Evolutionary conservation across 2,888 invertebrate genomes (phyloP), one percentile per base, ranked within the genome.

Genomic region (Pycnomerus fuliginosus): DNA sequence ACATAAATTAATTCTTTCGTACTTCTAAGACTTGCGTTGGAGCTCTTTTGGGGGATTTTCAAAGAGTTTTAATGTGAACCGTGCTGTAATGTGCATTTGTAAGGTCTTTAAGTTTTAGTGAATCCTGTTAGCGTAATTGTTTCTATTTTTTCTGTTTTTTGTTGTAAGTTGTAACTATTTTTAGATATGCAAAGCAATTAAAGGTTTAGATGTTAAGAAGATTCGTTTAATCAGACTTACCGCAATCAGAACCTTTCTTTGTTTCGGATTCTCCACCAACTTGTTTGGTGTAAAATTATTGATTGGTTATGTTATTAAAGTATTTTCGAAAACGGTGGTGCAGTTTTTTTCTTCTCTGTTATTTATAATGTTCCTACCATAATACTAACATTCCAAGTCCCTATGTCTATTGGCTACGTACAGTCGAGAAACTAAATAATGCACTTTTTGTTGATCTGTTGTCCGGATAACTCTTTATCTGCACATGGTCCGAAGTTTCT

Each of bases 281-380:
- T 37, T 41, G 24, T 16, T 29, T 55, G 54, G 45, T 45, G 40
- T 36, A 45, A 33, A 40, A 50, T 50, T 52, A 58, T 55, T 55
- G 50, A 59, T 57, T 48, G 55, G 52, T 61, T 62, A 60, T 58
- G 59, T 61, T 48, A 60, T 60, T 62, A 62, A 60, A 62, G 58
- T 62, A 60, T 62, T 62, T 62, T 62, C 56, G 50, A 62, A 62
- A 56, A 52, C n/a, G n/a, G n/a, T n/a, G n/a, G n/a, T n/a, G n/a
- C n/a, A n/a, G n/a, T n/a, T n/a, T n/a, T n/a, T n/a, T n/a, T n/a
- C n/a, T n/a, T n/a, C n/a, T n/a, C n/a, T n/a, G n/a, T n/a, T n/a
- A n/a, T n/a, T n/a, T n/a, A n/a, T n/a, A n/a, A n/a, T n/a, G n/a
- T n/a, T n/a, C n/a, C n/a, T n/a, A n/a, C n/a, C n/a, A n/a, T n/a